Percentiles rank a stretch among this genome's conserved stretches.
phyloP scores from a whole-genome alignment of 2,888 invertebrate species.

The Euzophera pinguis region DNA sequence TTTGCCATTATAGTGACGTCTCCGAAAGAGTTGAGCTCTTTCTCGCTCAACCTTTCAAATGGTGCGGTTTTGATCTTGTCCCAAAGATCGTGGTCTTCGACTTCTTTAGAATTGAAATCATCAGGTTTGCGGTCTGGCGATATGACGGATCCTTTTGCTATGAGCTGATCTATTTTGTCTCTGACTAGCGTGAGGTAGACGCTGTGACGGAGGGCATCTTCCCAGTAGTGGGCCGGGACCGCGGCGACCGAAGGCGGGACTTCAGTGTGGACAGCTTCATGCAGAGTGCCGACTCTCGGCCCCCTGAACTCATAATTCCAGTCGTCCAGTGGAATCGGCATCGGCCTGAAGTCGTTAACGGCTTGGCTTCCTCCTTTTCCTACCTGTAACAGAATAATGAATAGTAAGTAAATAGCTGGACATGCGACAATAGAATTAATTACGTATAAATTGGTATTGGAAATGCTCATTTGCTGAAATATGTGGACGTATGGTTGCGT shows the following conservation, averaged over 20 bases:
- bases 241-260: slow-evolving; percentile 35
- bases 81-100: slow-evolving; percentile 71
- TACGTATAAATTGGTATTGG: slow-evolving; percentile 25
- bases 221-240: slow-evolving; percentile 80
- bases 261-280: slow-evolving; percentile 44
- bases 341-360: slow-evolving; percentile 60
- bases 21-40: slow-evolving; percentile 76
- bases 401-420: slow-evolving; percentile 24
- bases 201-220: slow-evolving; percentile 83
- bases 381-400: slow-evolving; percentile 46
- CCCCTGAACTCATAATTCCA: slow-evolving; percentile 48
- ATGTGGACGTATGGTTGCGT: slow-evolving; percentile 58
- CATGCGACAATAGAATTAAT: slow-evolving; percentile 11
- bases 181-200: slow-evolving; percentile 82
- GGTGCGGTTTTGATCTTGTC: slow-evolving; percentile 69
- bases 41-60: slow-evolving; percentile 55
- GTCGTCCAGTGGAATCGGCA: slow-evolving; percentile 61
- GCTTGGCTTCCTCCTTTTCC: slow-evolving; percentile 44
- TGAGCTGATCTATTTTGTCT: slow-evolving; percentile 75
- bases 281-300: slow-evolving; percentile 40
- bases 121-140: slow-evolving; percentile 44
- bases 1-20: slow-evolving; percentile 83
- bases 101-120: slow-evolving; percentile 42
- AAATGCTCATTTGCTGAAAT: slow-evolving; percentile 31
- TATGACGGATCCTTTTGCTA: slow-evolving; percentile 53